Evolutionary conservation across 2,113 vertebrate species (phyloP), one percentile per base, ranked within the genome.

Genomic region (Tenebrosternarchus preto): DNA sequence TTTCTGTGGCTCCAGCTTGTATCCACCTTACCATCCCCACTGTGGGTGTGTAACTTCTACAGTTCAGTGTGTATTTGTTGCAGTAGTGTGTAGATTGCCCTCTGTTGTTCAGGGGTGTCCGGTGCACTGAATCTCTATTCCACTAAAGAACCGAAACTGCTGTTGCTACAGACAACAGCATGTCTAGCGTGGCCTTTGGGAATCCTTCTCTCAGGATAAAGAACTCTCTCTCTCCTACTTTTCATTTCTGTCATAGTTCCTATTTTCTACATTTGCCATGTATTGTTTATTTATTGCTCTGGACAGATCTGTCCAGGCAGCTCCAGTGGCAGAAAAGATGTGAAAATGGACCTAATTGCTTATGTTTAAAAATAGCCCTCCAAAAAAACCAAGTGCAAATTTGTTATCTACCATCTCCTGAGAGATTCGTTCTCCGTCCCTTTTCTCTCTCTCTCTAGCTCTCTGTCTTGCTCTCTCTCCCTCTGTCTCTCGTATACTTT

Each of bases 351-450:
- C 80, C 87, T 86, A 87, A 90, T 90, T 87, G 85, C 84, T 87
- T 85, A 71, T 4, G 78, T 89, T 88, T 91, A 88, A 91, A 93
- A 92, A 92, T 92, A 91, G 70, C 73, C 31, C 39, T 66, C 67
- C 36, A 33, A 84, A 74, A n/a, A 59, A 75, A 56, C 31, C 16
- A 11, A 72, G 71, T 81, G 76, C 76, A 86, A 82, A 83, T 87
- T 80, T 87, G 53, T 71, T 77, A 50, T 9, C 43, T 50, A 75
- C 61, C 55, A 29, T 53, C 36, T 78, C 82, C 59, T 43, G 7
- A 39, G 71, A 73, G 70, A 84, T 85, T 59, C 59, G 29, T 16
- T 56, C 39, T 74, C 86, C 67, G 64, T 25, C 53, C 59, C 39
- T n/a, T 60, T 7, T 39, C 9, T 64, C 57, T 4, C 24, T 46